Evolutionary conservation across 2,797 vertebrate species (phyloP).

Genomic region (Microctenopoma stevenorrisi): DNA sequence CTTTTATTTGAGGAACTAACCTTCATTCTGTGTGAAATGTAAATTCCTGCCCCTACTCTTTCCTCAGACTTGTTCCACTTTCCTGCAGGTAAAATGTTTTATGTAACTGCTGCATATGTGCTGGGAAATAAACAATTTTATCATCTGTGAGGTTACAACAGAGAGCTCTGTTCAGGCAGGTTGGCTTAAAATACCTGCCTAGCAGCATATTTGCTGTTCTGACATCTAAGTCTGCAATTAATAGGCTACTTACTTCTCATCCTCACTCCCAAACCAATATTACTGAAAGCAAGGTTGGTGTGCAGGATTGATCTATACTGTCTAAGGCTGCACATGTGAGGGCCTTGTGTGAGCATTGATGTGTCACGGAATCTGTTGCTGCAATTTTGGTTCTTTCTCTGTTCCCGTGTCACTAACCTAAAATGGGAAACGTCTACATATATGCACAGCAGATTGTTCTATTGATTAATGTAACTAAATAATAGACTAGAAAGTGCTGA

Average conservation of each 20-base stretch:
- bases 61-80: slow-evolving; percentile 1
- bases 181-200: slow-evolving; percentile 20
- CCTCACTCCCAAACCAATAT: not conserved
- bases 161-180: slow-evolving; percentile 55
- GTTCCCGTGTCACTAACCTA: not conserved
- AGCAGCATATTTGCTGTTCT: slow-evolving; percentile 19
- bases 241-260: not conserved
- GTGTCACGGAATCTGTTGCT: slow-evolving; percentile 3
- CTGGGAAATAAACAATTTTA: not conserved
- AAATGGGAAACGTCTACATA: not conserved
- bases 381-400: not conserved
- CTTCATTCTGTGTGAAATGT: not conserved
- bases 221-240: slow-evolving; percentile 8
- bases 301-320: not conserved
- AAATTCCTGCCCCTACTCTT: not conserved
- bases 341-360: not conserved
- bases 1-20: not conserved
- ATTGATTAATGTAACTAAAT: too few species aligned
- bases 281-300: not conserved
- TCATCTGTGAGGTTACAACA: slow-evolving; percentile 3
- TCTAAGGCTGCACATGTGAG: not conserved
- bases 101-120: not conserved
- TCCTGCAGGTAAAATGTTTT: not conserved
- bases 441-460: too few species aligned
- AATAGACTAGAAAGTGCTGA: not conserved